Evolutionary conservation across 2,113 vertebrate species (phyloP).

Genomic region (Hemicordylus capensis): DNA sequence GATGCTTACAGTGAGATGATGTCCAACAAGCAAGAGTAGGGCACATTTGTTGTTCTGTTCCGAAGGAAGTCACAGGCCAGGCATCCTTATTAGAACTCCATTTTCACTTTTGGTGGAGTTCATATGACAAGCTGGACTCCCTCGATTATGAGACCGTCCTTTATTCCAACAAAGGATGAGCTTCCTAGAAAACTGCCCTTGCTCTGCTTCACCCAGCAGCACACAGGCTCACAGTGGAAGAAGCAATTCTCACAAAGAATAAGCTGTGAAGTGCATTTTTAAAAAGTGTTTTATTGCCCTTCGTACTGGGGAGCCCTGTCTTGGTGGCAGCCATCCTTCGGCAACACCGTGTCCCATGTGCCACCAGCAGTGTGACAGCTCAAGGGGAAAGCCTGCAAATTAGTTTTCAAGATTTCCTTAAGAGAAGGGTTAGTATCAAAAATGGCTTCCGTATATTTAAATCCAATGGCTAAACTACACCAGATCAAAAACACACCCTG

Average conservation of each 20-base stretch:
- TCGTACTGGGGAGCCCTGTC: slow-evolving; percentile 20
- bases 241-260: slow-evolving; percentile 69
- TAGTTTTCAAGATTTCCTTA: slow-evolving; percentile 49
- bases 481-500: neutral
- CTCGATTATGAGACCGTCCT: neutral
- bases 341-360: slow-evolving; percentile 42
- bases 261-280: slow-evolving; percentile 69
- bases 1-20: slow-evolving; percentile 35
- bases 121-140: slow-evolving; percentile 35
- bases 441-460: slow-evolving; percentile 38
- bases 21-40: slow-evolving; percentile 4
- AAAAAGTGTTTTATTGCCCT: slow-evolving; percentile 63
- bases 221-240: slow-evolving; percentile 55
- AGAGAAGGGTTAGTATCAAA: slow-evolving; percentile 36
- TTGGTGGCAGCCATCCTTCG: slow-evolving; percentile 26
- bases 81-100: slow-evolving; percentile 48
- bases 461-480: slow-evolving; percentile 40
- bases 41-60: slow-evolving; percentile 54
- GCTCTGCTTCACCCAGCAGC: neutral
- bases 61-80: slow-evolving; percentile 59
- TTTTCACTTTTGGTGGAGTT: slow-evolving; percentile 35
- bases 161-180: slow-evolving; percentile 27
- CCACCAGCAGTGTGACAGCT: slow-evolving; percentile 23
- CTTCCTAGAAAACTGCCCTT: slow-evolving; percentile 40
- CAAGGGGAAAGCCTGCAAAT: slow-evolving; percentile 55